Evolutionary conservation across 2,888 invertebrate genomes (phyloP).

Genomic region (Cenopis cana): DNA sequence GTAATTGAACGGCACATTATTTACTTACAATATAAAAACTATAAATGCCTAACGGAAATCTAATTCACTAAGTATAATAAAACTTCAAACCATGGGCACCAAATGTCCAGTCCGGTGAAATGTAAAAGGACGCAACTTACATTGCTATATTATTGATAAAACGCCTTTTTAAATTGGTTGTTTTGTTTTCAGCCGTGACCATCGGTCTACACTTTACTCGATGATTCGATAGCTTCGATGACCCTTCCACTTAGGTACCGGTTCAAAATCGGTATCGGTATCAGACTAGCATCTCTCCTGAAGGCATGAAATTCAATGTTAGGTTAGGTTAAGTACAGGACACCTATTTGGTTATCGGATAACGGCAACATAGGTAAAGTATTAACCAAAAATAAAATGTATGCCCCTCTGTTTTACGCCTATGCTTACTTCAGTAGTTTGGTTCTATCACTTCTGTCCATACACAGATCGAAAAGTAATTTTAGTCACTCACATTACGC

Average conservation of each 20-base stretch:
- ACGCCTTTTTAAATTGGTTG: not conserved
- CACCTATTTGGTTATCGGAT: constrained; percentile 1
- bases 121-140: not conserved
- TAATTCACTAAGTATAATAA: constrained; percentile 7
- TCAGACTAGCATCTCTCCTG: constrained; percentile 13
- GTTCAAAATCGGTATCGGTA: constrained; percentile 10
- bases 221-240: constrained; percentile 24
- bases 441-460: no score
- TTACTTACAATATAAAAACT: not conserved
- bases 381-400: no score
- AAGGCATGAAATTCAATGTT: constrained; percentile 33
- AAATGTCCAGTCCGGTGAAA: not conserved
- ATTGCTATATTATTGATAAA: not conserved
- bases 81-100: not conserved
- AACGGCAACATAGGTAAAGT: no score
- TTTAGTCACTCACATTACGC: no score
- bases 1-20: not conserved
- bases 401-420: no score
- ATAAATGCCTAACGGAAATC: not conserved
- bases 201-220: constrained; percentile 23
- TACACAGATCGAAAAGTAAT: no score
- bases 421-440: no score
- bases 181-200: constrained; percentile 26
- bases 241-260: constrained; percentile 34
- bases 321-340: constrained; percentile 10